phyloP scores from a whole-genome alignment of 2,888 invertebrate genomes.

The Agrotis exclamationis region DNA sequence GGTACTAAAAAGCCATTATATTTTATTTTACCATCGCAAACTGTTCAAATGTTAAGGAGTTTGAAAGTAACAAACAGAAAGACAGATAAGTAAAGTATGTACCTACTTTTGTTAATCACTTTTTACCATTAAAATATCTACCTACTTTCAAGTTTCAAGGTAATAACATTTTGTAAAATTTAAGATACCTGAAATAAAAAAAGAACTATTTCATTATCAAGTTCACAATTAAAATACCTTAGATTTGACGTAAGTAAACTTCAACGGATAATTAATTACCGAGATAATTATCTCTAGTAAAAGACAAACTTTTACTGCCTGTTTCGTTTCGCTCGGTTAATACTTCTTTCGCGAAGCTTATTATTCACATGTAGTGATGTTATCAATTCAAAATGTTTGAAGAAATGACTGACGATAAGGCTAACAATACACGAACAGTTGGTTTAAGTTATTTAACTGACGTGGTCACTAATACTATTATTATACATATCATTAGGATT shows the following conservation, averaged over 20 bases:
- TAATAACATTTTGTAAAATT: background rate
- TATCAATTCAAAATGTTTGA: constrained; percentile 14
- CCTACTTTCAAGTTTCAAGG: no score
- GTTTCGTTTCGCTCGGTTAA: constrained; percentile 6
- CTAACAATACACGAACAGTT: background rate
- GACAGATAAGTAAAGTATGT: no score
- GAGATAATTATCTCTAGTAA: constrained; percentile 1
- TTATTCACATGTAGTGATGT: background rate
- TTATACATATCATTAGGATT: no score
- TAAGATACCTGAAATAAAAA: background rate
- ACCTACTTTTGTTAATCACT: no score
- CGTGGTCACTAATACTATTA: no score
- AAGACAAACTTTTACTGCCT: constrained; percentile 5
- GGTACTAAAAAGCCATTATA: no score
- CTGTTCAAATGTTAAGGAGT: no score
- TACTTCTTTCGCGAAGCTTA: background rate
- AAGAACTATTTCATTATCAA: no score
- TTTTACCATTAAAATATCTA: no score
- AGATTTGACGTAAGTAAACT: background rate
- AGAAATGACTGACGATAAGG: background rate
- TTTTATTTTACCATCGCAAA: no score
- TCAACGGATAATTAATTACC: background rate
- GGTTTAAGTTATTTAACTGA: no score
- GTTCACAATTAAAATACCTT: background rate
- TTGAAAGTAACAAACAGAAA: no score